These are phyloP conservation scores for Todiramphus chloris DNA, from an alignment of 2,113 vertebrate species.

Conservation along the genomic window DNA sequence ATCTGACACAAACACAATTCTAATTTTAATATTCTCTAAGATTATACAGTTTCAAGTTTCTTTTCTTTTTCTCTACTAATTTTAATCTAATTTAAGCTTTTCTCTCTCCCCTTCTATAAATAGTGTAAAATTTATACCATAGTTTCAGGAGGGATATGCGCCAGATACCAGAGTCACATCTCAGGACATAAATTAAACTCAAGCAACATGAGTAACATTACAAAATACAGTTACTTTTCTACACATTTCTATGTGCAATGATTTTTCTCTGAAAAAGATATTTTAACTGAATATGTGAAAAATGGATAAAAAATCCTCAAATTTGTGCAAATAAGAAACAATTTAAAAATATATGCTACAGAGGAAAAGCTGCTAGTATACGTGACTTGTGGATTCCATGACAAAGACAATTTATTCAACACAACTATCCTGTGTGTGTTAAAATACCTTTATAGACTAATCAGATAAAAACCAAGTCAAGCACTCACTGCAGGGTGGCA, in stretches of 20 bases:
- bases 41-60: not conserved
- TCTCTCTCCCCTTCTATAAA: not conserved
- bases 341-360: not conserved
- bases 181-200: not conserved
- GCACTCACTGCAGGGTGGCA: not conserved
- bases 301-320: not conserved
- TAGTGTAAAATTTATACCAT: not conserved
- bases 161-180: not conserved
- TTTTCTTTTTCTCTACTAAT: not conserved
- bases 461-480: not conserved
- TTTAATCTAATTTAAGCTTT: not conserved
- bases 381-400: not conserved
- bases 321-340: not conserved
- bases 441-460: not conserved
- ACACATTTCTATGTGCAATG: not conserved
- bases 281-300: not conserved
- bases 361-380: not conserved
- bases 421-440: not conserved
- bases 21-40: not conserved
- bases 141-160: not conserved
- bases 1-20: conserved; percentile 6
- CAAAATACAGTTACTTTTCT: not conserved
- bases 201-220: not conserved
- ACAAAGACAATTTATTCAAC: not conserved
- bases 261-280: not conserved